A percentile compares a stretch with the other conserved stretches of the same genome.
These are phyloP conservation scores for Corapipo altera DNA, from an alignment of 2,113 vertebrate genomes.

Conservation along the genomic window DNA sequence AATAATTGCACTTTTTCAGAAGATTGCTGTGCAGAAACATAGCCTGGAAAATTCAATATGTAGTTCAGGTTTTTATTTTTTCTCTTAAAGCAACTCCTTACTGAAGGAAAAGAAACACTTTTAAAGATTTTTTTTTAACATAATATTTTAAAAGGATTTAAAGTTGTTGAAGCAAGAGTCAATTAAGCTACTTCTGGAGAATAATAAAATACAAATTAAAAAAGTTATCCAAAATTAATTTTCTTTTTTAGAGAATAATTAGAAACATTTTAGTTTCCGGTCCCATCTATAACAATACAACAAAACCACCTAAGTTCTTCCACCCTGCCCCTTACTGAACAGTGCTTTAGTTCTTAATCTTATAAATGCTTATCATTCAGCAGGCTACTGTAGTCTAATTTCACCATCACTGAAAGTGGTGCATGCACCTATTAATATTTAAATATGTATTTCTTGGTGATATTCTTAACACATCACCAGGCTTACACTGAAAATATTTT, in stretches of 20 bases:
- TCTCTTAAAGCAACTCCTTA: conserved; percentile 54
- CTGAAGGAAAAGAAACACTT: conserved; percentile 38
- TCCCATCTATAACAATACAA: background rate
- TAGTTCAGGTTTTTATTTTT: conserved; percentile 65
- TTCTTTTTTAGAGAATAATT: background rate
- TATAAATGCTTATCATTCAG: background rate
- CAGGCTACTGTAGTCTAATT: background rate
- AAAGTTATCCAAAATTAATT: background rate
- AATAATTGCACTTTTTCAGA: conserved; percentile 79
- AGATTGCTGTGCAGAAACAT: conserved; percentile 77
- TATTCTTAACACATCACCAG: background rate
- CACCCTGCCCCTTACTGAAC: background rate
- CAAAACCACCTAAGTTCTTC: background rate
- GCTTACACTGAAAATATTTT: background rate
- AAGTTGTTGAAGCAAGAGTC: conserved; percentile 40
- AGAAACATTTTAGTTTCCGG: background rate
- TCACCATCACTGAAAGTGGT: background rate
- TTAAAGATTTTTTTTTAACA: background rate
- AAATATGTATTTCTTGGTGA: background rate
- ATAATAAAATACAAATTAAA: background rate
- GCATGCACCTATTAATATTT: background rate
- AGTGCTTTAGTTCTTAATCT: background rate
- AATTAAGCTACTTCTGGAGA: background rate
- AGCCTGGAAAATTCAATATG: conserved; percentile 79
- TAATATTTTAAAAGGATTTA: conserved; percentile 30